These are phyloP conservation scores for Eupithecia inturbata DNA, from an alignment of 2,888 invertebrate species.

Conservation along the genomic window DNA sequence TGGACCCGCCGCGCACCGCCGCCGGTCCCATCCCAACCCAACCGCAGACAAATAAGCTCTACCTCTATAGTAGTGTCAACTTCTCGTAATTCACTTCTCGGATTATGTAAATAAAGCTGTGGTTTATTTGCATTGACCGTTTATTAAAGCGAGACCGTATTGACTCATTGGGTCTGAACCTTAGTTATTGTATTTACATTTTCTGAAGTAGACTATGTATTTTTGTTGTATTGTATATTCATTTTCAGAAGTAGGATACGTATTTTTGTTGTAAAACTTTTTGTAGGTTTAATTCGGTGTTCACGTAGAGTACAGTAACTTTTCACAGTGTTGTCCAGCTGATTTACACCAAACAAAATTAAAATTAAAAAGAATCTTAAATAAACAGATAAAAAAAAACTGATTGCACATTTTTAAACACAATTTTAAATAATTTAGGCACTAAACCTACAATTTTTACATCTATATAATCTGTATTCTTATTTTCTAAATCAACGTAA, in stretches of 20 bases:
- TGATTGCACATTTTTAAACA: too few species aligned
- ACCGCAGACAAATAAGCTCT: constrained; percentile 51
- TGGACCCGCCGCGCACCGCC: not conserved
- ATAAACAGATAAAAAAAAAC: too few species aligned
- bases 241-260: not conserved
- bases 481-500: not conserved
- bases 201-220: not conserved
- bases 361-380: too few species aligned
- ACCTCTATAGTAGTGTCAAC: constrained; percentile 52
- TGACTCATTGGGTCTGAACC: not conserved
- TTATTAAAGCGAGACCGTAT: not conserved
- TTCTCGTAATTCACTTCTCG: constrained; percentile 44
- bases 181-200: not conserved
- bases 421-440: too few species aligned
- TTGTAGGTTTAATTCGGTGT: too few species aligned
- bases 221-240: not conserved
- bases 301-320: too few species aligned
- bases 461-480: not conserved
- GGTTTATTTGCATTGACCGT: not conserved
- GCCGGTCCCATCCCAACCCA: constrained; percentile 10
- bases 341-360: too few species aligned
- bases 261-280: too few species aligned
- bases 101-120: constrained; percentile 37
- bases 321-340: too few species aligned
- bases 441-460: not conserved